These are phyloP conservation scores for Dioctria rufipes DNA, from an alignment of 2,888 invertebrate genomes.

Conservation along the genomic window DNA sequence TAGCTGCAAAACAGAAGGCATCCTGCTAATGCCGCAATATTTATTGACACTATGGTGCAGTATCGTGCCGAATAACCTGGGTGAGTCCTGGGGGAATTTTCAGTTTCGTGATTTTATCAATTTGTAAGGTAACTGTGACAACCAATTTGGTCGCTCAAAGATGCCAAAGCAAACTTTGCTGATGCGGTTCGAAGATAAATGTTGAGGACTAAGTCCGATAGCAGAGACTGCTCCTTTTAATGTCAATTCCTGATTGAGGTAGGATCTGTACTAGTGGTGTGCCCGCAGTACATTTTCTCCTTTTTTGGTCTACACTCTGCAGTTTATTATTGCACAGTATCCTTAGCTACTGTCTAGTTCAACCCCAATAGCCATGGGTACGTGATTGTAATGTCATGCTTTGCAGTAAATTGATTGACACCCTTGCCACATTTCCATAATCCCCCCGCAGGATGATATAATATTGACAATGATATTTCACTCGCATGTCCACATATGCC, in stretches of 20 bases:
- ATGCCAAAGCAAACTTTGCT: slow-evolving; percentile 53
- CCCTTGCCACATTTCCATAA: slow-evolving; percentile 18
- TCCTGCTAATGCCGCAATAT: slow-evolving; percentile 25
- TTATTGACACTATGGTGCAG: slow-evolving; percentile 24
- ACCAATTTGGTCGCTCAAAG: slow-evolving; percentile 52
- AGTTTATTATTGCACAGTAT: slow-evolving; percentile 37
- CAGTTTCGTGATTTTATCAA: slow-evolving; percentile 48
- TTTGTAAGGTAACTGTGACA: slow-evolving; percentile 40
- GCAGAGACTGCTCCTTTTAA: slow-evolving; percentile 37
- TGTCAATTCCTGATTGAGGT: slow-evolving; percentile 29
- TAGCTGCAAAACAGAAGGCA: slow-evolving; percentile 32
- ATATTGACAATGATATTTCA: slow-evolving; percentile 30
- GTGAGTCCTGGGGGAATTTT: background rate
- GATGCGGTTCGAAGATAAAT: slow-evolving; percentile 48
- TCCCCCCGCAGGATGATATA: slow-evolving; percentile 12
- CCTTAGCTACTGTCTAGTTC: background rate
- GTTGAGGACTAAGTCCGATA: slow-evolving; percentile 44
- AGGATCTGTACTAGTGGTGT: slow-evolving; percentile 3
- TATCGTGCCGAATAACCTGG: slow-evolving; percentile 17
- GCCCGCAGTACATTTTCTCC: slow-evolving; percentile 37
- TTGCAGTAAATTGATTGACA: slow-evolving; percentile 46
- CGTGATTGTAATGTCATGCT: slow-evolving; percentile 46
- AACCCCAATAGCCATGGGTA: slow-evolving; percentile 3
- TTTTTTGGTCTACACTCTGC: slow-evolving; percentile 26
- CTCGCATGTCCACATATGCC: too few species aligned